Evolutionary conservation across 2,797 vertebrate species (phyloP).

Genomic region (Phoxinus dragarum): DNA sequence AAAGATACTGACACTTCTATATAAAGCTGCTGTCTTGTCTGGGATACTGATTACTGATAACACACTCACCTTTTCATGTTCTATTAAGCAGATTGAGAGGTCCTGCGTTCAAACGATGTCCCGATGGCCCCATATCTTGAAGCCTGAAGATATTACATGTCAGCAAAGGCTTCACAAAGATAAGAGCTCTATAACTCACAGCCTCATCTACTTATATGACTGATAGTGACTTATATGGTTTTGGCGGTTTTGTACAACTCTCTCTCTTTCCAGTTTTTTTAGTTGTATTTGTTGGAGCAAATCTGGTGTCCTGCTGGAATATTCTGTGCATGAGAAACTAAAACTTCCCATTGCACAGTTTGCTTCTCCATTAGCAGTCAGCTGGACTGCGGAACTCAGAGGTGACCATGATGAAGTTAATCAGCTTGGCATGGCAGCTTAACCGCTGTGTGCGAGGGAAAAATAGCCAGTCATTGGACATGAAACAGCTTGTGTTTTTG

Average conservation of each 20-base stretch:
- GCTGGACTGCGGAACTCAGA: slow-evolving; percentile 52
- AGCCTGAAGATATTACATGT: slow-evolving; percentile 6
- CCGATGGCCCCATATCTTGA: background rate
- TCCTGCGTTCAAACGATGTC: background rate
- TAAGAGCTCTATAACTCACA: background rate
- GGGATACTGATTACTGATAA: background rate
- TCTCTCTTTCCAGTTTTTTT: slow-evolving; percentile 28
- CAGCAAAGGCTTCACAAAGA: slow-evolving; percentile 1
- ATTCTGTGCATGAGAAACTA: slow-evolving; percentile 43
- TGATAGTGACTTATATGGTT: background rate
- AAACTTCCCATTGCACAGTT: slow-evolving; percentile 33
- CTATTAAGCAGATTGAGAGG: background rate
- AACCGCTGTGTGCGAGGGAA: slow-evolving; percentile 39
- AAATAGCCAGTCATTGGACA: slow-evolving; percentile 37
- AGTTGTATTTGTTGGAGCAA: slow-evolving; percentile 36
- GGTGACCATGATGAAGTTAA: slow-evolving; percentile 49
- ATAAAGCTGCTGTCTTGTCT: slow-evolving; percentile 5
- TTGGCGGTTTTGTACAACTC: background rate
- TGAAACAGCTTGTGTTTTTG: slow-evolving; percentile 28
- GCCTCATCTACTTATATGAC: background rate
- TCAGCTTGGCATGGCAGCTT: slow-evolving; percentile 41
- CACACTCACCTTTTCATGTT: background rate
- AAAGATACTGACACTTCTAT: background rate
- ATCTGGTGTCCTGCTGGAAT: slow-evolving; percentile 48
- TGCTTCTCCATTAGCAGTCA: slow-evolving; percentile 47